Evolutionary conservation across 64 coral and sea anemone genomes (phyloP).

Genomic region (Pachyseris speciosa): DNA sequence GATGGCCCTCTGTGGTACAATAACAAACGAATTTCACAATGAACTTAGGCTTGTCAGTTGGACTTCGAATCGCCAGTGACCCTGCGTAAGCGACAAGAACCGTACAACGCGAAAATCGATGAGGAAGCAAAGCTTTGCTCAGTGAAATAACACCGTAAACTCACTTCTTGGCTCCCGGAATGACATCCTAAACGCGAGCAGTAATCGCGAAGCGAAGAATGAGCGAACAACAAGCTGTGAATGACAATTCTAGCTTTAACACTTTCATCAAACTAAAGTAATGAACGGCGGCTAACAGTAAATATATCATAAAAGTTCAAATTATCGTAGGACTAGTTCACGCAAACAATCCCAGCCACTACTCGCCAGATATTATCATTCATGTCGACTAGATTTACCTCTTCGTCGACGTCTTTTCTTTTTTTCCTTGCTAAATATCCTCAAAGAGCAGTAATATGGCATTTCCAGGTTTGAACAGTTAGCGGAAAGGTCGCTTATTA

Average conservation of each 20-base stretch:
- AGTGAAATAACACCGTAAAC: constrained; percentile 2
- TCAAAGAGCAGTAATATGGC: constrained; percentile 83
- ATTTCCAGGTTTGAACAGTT: constrained; percentile 51
- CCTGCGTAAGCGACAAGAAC: background rate
- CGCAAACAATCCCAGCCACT: constrained; percentile 37
- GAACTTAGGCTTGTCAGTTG: background rate
- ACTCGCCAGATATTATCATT: constrained; percentile 20
- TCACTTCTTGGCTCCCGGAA: background rate
- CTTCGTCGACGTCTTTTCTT: constrained; percentile 65
- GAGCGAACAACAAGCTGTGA: background rate
- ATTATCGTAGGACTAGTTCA: constrained; percentile 41
- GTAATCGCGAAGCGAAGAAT: background rate
- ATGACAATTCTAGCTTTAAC: constrained; percentile 6
- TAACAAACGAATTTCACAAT: background rate
- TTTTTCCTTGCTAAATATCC: constrained; percentile 86
- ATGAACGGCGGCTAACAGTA: constrained; percentile 51
- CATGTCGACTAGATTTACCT: constrained; percentile 58
- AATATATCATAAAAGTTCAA: constrained; percentile 63
- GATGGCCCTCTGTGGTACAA: background rate
- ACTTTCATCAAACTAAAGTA: constrained; percentile 42
- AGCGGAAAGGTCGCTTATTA: constrained; percentile 53
- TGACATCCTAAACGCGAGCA: background rate
- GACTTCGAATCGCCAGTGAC: background rate
- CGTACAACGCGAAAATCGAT: constrained; percentile 15
- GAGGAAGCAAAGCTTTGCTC: constrained; percentile 19